Conservation (phyloP, 2,113 vertebrate species). For the Chloropsis cyanopogon region DNA sequence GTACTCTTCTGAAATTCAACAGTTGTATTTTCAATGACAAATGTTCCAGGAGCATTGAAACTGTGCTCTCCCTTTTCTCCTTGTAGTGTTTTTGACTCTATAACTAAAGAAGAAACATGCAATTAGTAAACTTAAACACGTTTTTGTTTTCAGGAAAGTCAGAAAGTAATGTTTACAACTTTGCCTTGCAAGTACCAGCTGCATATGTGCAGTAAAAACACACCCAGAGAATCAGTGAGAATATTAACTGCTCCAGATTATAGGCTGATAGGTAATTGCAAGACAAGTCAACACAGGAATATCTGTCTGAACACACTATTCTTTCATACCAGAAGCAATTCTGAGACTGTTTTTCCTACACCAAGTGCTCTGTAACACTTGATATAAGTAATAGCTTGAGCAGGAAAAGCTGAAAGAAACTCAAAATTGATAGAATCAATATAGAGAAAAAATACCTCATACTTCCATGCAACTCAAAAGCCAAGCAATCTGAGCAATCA, state of each 20-base stretch:
- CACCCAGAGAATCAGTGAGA: not conserved
- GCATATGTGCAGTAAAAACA: not conserved
- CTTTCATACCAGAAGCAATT: not conserved
- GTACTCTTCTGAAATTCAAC: conserved; percentile 83
- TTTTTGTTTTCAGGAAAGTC: not conserved
- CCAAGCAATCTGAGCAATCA: not conserved
- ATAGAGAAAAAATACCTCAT: not conserved
- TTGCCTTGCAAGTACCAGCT: not conserved
- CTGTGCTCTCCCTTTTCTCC: conserved; percentile 80
- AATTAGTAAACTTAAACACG: not conserved
- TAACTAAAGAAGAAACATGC: conserved; percentile 68
- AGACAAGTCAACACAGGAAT: not conserved
- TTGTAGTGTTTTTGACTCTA: conserved; percentile 85
- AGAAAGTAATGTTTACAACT: not conserved
- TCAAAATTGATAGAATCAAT: not conserved
- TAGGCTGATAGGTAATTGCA: not conserved
- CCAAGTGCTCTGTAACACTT: not conserved
- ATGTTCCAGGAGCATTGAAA: conserved; percentile 76
- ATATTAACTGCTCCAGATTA: not conserved
- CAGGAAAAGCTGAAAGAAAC: not conserved
- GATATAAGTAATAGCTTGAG: not conserved
- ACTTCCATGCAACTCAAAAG: not conserved
- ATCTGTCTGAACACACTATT: not conserved
- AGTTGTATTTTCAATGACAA: conserved; percentile 83
- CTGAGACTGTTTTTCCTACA: not conserved